These are phyloP conservation scores for Hypomecis atomaria DNA, from an alignment of 2,888 invertebrate species.

Conservation along the genomic window DNA sequence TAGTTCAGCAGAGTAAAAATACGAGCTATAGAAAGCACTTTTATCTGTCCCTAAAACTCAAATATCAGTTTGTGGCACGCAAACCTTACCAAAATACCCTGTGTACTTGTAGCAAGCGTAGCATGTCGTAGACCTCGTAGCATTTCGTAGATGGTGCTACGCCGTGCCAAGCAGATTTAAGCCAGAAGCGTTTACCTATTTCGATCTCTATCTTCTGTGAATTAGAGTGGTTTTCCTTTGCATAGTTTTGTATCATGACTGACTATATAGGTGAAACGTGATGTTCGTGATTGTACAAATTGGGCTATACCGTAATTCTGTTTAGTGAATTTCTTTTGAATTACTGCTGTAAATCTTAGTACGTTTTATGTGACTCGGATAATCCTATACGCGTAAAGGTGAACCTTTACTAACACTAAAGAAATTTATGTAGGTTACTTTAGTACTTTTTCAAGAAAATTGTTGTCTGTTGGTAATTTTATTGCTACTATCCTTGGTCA, in stretches of 20 bases:
- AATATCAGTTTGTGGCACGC: slow-evolving; percentile 21
- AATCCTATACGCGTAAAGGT: slow-evolving; percentile 13
- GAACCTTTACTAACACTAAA: slow-evolving; percentile 13
- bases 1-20: slow-evolving; percentile 14
- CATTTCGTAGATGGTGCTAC: slow-evolving; percentile 37
- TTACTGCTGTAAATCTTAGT: slow-evolving; percentile 34
- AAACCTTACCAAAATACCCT: slow-evolving; percentile 17
- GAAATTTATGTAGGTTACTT: not conserved
- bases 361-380: slow-evolving; percentile 25
- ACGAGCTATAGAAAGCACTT: slow-evolving; percentile 16
- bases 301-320: slow-evolving; percentile 39
- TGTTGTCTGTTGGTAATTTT: not conserved
- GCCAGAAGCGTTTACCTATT: not conserved
- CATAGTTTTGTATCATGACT: slow-evolving; percentile 26
- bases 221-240: slow-evolving; percentile 9
- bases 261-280: slow-evolving; percentile 31
- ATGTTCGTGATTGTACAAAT: slow-evolving; percentile 37
- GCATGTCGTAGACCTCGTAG: slow-evolving; percentile 33
- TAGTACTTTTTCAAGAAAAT: not conserved
- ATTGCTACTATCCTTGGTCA: too few species aligned
- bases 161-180: slow-evolving; percentile 38
- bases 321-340: slow-evolving; percentile 40
- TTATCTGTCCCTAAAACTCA: slow-evolving; percentile 20
- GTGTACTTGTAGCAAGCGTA: slow-evolving; percentile 31
- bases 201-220: not conserved